phyloP scores from a whole-genome alignment of 2,113 vertebrate genomes.

The Callorhinus ursinus region DNA sequence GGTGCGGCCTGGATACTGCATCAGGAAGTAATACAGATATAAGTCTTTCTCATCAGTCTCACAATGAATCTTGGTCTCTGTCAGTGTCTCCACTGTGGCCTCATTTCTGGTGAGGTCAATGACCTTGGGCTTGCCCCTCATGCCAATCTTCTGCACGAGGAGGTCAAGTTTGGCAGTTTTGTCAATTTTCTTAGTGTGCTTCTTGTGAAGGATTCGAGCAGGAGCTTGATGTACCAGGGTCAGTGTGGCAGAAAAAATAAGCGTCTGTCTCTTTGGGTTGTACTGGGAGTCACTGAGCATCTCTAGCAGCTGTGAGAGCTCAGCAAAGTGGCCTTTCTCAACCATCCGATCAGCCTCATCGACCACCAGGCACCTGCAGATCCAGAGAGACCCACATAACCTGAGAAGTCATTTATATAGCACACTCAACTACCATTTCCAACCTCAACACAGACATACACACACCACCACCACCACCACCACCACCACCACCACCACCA shows the following conservation, averaged over 20 bases:
- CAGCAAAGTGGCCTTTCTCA: slow-evolving; percentile 96
- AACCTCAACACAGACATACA: not conserved
- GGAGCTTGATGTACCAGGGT: slow-evolving; percentile 93
- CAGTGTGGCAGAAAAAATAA: slow-evolving; percentile 98
- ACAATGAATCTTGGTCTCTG: slow-evolving; percentile 95
- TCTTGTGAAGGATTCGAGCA: slow-evolving; percentile 91
- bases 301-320: slow-evolving; percentile 95
- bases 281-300: slow-evolving; percentile 93
- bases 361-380: slow-evolving; percentile 94
- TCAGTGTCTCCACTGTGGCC: slow-evolving; percentile 95
- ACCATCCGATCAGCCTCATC: slow-evolving; percentile 99
- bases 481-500: not conserved
- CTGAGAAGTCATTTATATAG: not conserved
- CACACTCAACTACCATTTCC: not conserved
- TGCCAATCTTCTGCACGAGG: slow-evolving; percentile 94
- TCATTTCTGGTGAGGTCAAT: slow-evolving; percentile 96
- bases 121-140: slow-evolving; percentile 94
- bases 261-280: slow-evolving; percentile 93
- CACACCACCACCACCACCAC: not conserved
- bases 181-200: slow-evolving; percentile 90
- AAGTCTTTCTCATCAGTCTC: slow-evolving; percentile 95
- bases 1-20: slow-evolving; percentile 94
- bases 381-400: not conserved
- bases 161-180: slow-evolving; percentile 91
- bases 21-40: slow-evolving; percentile 96